Evolutionary conservation across 2,113 vertebrate genomes (phyloP), one percentile per base, ranked within the genome.

Genomic region (Aegotheles bennettii): DNA sequence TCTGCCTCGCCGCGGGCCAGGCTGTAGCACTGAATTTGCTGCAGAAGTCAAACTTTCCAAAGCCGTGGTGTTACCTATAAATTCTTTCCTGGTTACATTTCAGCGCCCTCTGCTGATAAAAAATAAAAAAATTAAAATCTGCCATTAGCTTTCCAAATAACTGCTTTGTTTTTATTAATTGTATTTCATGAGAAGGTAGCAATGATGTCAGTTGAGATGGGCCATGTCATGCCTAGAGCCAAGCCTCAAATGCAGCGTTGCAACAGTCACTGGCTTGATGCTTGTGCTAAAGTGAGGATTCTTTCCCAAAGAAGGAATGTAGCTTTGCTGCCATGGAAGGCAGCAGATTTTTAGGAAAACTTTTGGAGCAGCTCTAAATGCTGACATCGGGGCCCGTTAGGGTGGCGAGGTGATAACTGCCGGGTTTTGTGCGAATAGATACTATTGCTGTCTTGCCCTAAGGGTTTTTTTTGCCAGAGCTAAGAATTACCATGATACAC

Each of bases 91-190:
- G 73, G 3, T 21, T 48, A 11, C 43, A 45, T 57, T 29, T 13
- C 76, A 54, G 96, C 92, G 88, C 96, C 96, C 95, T 95, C 95
- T 96, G 86, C 88, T 79, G 96, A 51, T 53, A 3, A 3, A 16
- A 35, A 16, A 25, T 13, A 56, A 18, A 13, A 31, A 14, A 15
- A 29, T 35, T 24, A 50, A 51, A 51, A 36, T 13, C 54, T 69
- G 29, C 15, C 1, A 5, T 42, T 35, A 3, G n/a, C 24, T 47
- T 16, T 26, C 47, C 36, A 6, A 29, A 29, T 31, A 45, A 1
- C 29, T 0, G 1, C 12, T 36, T 9, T 18, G 3, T 1, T 50
- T 80, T 40, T 53, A 24, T 25, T 33, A 7, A 6, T 43, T 26
- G 8, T 15, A 1, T 14, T 29, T 63, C 6, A 2, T 6, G 64